Percentiles rank a stretch among this genome's conserved stretches.
These are phyloP conservation scores for Sphecodes monilicornis DNA, from an alignment of 2,888 invertebrate genomes.

Conservation along the genomic window DNA sequence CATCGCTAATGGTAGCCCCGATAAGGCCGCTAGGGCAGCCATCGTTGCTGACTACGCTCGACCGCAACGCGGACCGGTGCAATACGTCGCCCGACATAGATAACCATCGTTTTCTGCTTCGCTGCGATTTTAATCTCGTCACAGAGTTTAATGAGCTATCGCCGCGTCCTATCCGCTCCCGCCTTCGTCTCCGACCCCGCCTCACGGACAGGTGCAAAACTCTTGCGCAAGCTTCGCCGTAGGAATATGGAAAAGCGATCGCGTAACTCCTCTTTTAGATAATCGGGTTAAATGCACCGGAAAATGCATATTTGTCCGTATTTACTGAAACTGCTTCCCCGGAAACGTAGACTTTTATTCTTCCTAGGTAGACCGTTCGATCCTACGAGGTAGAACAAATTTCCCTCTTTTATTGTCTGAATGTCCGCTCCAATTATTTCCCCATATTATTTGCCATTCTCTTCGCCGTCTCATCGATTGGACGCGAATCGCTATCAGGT, in stretches of 20 bases:
- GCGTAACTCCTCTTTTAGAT: background rate
- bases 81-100: conserved; percentile 31
- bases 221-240: background rate
- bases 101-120: conserved; percentile 22
- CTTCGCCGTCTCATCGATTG: background rate
- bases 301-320: background rate
- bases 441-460: conserved; percentile 5
- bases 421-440: background rate
- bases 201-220: background rate
- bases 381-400: background rate
- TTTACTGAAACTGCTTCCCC: background rate
- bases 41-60: background rate
- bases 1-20: conserved; percentile 32
- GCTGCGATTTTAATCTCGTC: conserved; percentile 24
- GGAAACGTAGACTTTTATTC: background rate
- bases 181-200: background rate
- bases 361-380: background rate
- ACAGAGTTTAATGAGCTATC: conserved; percentile 10
- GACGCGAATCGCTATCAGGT: background rate
- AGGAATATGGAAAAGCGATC: background rate
- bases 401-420: background rate
- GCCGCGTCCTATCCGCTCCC: background rate
- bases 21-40: conserved; percentile 26
- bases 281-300: background rate
- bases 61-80: conserved; percentile 11